Percentiles rank a stretch among this genome's conserved stretches.
Evolutionary conservation across 2,888 invertebrate genomes (phyloP).

Genomic region (Brachyptera risi): DNA sequence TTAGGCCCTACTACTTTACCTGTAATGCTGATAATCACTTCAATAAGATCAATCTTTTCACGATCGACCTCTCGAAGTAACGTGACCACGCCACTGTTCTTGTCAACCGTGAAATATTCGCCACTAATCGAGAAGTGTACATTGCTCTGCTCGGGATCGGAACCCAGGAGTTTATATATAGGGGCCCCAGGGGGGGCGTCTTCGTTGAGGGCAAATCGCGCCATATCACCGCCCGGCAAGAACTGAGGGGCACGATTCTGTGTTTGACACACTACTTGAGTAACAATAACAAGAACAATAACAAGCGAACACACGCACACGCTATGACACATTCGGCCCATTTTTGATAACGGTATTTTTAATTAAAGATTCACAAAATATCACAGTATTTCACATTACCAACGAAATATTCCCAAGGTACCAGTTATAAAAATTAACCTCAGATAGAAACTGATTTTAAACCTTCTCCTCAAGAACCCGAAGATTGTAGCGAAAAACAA

Average conservation of each 20-base stretch:
- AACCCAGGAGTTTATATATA: slow-evolving; percentile 68
- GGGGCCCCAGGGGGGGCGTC: slow-evolving; percentile 64
- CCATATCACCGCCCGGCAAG: slow-evolving; percentile 73
- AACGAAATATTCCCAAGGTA: not conserved
- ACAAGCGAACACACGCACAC: no score
- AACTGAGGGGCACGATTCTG: slow-evolving; percentile 72
- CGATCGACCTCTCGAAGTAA: slow-evolving; percentile 66
- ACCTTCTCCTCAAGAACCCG: not conserved
- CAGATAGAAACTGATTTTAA: not conserved
- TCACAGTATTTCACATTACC: no score
- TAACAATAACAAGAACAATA: no score
- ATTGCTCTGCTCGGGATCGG: slow-evolving; percentile 69
- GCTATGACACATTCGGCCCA: no score
- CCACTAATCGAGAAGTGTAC: slow-evolving; percentile 77
- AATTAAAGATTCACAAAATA: no score
- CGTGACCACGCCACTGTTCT: slow-evolving; percentile 68
- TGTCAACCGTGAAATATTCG: slow-evolving; percentile 74
- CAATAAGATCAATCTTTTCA: slow-evolving; percentile 63
- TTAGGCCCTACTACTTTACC: no score
- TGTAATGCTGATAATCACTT: slow-evolving; percentile 78
- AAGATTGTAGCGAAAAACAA: slow-evolving; percentile 14
- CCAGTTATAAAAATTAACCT: not conserved
- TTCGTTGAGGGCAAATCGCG: slow-evolving; percentile 66
- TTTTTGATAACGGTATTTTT: no score
- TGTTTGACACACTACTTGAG: slow-evolving; percentile 56